Evolutionary conservation across 1,140 invertebrate species (phyloP).

Genomic region (Dermatophagoides farinae): DNA sequence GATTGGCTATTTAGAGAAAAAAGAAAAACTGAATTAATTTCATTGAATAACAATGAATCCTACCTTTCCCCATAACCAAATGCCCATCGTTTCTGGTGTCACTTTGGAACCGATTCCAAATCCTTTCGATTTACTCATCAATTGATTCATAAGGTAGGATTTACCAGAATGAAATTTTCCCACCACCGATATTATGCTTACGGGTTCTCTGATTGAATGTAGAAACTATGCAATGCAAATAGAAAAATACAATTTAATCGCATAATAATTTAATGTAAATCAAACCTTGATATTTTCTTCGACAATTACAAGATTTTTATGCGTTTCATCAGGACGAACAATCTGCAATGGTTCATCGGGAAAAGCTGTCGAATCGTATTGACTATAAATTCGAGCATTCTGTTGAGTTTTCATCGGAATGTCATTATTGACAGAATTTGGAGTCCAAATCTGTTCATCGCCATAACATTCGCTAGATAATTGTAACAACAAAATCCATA

Average conservation of each 20-base stretch:
- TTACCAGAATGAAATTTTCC: constrained; percentile 21
- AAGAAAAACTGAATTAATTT: constrained; percentile 8
- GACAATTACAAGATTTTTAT: constrained; percentile 16
- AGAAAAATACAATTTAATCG: neutral
- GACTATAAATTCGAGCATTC: too few relatives aligned
- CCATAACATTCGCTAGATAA: too few relatives aligned
- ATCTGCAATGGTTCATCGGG: constrained; percentile 18
- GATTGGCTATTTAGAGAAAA: constrained; percentile 11
- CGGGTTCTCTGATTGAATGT: constrained; percentile 13
- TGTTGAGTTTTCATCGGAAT: too few relatives aligned
- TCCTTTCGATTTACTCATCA: constrained; percentile 19
- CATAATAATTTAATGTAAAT: too few relatives aligned
- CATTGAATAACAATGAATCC: neutral
- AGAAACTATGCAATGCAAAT: constrained; percentile 7
- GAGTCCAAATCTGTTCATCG: too few relatives aligned
- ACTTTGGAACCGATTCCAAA: constrained; percentile 19
- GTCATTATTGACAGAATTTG: too few relatives aligned
- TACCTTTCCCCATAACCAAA: constrained; percentile 21
- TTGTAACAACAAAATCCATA: too few relatives aligned
- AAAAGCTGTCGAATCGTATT: neutral
- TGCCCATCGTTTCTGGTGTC: constrained; percentile 19
- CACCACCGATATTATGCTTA: constrained; percentile 18
- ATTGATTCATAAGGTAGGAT: constrained; percentile 20
- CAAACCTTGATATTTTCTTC: constrained; percentile 13
- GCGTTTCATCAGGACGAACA: constrained; percentile 15